Evolutionary conservation across 2,113 vertebrate genomes (phyloP), one percentile per base, ranked within the genome.

Genomic region (Microtus oregoni): DNA sequence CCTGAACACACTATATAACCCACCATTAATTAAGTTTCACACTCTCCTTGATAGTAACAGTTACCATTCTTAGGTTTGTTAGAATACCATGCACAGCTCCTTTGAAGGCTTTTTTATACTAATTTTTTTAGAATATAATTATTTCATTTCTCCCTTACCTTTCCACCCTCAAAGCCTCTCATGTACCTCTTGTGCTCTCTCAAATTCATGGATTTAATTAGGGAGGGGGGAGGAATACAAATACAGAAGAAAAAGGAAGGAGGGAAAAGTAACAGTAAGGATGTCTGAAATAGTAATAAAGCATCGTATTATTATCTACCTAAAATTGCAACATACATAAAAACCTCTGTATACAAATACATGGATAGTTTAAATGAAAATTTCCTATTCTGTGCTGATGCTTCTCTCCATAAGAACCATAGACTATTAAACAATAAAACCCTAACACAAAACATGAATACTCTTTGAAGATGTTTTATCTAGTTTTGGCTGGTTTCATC

Each of bases 21-120:
- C 4, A 68, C 26, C 47, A 17, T 82, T 68, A 94, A 76, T 61
- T 78, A 24, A 67, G 6, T n/a, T 70, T 63, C 28, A 30, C 6
- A 75, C 55, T 32, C n/a, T 94, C 24, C 50, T 78, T 58, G 75
- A 10, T 50, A 28, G 17, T 9, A 63, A 67, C 0, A 72, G 77
- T 5, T 1, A 24, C 15, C 65, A 0, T 67, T 91, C 12, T 28
- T 63, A 7, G 11, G 0, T 15, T 44, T 76, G 0, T 22, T 5
- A 55, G 7, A 19, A 86, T 0, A 47, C 8, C 11, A 38, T 12
- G 5, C 26, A 26, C 10, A 61, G 12, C n/a, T 87, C 7, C 10
- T 52, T 68, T 14, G 7, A 73, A 61, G 68, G 10, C 2, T 35
- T 88, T 50, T 83, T 24, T 7, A 38, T 38, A 38, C 28, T 55